These are phyloP conservation scores for Gymnosoma rotundatum DNA, from an alignment of 2,888 invertebrate species.

Conservation along the genomic window DNA sequence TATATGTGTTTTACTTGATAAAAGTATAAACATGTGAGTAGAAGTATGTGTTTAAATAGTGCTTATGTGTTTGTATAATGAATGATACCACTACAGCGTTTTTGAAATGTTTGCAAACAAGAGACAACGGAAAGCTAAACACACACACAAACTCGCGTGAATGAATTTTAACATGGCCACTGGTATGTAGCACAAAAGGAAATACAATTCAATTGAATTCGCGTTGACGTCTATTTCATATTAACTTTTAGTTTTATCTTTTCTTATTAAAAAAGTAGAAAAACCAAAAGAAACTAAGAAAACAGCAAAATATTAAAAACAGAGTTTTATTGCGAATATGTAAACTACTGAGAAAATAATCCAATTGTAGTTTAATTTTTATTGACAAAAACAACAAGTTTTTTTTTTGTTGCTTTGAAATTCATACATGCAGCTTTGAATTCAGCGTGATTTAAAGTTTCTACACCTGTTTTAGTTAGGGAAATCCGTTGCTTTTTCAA, in stretches of 20 bases:
- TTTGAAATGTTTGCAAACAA: constrained; percentile 4
- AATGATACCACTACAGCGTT: not conserved
- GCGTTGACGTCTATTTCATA: constrained; percentile 60
- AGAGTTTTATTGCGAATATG: constrained; percentile 5
- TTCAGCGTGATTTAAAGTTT: constrained; percentile 27
- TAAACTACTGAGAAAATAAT: constrained; percentile 43
- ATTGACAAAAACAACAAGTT: not conserved
- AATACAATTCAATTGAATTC: constrained; percentile 78
- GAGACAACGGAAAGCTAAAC: constrained; percentile 18
- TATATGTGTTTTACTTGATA: constrained; percentile 19
- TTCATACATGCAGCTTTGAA: constrained; percentile 20
- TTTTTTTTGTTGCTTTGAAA: not conserved
- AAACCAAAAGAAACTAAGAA: not conserved
- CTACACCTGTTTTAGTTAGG: constrained; percentile 26
- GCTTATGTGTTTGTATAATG: not conserved
- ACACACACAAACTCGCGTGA: not conserved
- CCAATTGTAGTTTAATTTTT: constrained; percentile 67
- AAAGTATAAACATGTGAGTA: constrained; percentile 42
- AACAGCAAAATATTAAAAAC: not conserved
- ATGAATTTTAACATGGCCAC: not conserved
- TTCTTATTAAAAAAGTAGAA: not conserved
- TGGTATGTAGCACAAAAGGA: constrained; percentile 79
- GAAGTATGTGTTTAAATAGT: constrained; percentile 6
- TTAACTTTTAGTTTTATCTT: constrained; percentile 48
- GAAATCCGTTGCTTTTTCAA: constrained; percentile 38